Conservation (phyloP, 2,888 invertebrate genomes). For the Melanophora roralis region DNA sequence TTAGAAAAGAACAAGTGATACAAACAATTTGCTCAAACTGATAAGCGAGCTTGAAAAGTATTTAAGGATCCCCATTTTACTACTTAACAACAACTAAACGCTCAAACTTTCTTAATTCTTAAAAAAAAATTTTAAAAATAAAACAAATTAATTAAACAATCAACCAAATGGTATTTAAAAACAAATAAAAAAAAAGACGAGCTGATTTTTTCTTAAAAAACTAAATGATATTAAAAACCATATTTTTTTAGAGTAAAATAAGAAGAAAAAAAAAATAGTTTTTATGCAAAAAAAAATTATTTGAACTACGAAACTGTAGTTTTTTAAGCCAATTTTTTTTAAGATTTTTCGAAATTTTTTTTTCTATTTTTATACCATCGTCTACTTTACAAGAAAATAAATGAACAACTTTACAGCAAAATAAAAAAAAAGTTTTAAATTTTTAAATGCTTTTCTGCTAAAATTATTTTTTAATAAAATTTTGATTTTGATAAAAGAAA, state of each 20-base stretch:
- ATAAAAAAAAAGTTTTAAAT: constrained; percentile 5
- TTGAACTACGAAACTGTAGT: constrained; percentile 27
- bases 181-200: constrained; percentile 1
- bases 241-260: too few relatives aligned
- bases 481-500: too few relatives aligned
- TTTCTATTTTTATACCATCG: constrained; percentile 77
- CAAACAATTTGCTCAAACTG: constrained; percentile 28
- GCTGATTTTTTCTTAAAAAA: constrained; percentile 23
- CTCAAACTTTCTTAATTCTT: constrained; percentile 58
- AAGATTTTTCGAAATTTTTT: constrained; percentile 66
- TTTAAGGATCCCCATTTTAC: constrained; percentile 3
- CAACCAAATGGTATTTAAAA: constrained; percentile 59
- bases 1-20: too few relatives aligned
- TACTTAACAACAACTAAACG: constrained; percentile 31
- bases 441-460: constrained; percentile 23
- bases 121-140: constrained; percentile 20
- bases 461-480: too few relatives aligned
- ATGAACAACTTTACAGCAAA: too few relatives aligned
- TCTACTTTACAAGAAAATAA: constrained; percentile 39
- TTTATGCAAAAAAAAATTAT: background rate
- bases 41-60: background rate
- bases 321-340: constrained; percentile 66
- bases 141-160: constrained; percentile 47
- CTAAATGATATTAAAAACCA: background rate
- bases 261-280: too few relatives aligned